A percentile compares a stretch with the other conserved stretches of the same genome.
phyloP scores from a whole-genome alignment of 2,113 vertebrate genomes.

The Podilymbus podiceps region DNA sequence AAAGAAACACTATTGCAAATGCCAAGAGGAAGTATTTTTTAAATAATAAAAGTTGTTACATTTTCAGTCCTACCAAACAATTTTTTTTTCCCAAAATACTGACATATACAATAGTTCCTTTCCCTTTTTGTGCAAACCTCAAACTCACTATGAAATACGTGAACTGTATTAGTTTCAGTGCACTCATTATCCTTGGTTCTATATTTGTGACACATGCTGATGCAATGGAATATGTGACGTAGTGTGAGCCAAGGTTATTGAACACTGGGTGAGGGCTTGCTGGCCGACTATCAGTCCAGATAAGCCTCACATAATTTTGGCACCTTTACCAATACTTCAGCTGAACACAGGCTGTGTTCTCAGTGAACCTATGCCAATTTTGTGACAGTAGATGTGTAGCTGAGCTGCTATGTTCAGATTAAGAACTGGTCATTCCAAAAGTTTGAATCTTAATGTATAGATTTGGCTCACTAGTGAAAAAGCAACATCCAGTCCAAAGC shows the following conservation, averaged over 20 bases:
- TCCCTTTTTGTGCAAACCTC: background rate
- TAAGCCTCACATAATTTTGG: background rate
- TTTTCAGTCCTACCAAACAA: background rate
- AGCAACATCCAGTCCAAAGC: background rate
- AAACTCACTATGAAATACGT: background rate
- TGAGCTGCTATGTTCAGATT: background rate
- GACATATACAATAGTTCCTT: background rate
- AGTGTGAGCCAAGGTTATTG: background rate
- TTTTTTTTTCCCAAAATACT: background rate
- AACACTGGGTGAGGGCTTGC: background rate
- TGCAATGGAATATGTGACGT: background rate
- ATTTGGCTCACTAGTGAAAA: background rate
- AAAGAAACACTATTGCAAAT: background rate
- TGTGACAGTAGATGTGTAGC: background rate
- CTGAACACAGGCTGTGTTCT: background rate
- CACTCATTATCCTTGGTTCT: background rate
- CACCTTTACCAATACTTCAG: background rate
- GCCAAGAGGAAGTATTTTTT: background rate
- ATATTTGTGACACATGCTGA: background rate
- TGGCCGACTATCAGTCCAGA: background rate
- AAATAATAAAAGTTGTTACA: background rate
- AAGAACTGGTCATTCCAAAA: background rate
- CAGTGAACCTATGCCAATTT: background rate
- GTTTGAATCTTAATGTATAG: background rate
- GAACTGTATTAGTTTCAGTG: background rate